Base-by-base conservation (phyloP, 2,888 invertebrate species). In the Pseudococcus viburni region DNA sequence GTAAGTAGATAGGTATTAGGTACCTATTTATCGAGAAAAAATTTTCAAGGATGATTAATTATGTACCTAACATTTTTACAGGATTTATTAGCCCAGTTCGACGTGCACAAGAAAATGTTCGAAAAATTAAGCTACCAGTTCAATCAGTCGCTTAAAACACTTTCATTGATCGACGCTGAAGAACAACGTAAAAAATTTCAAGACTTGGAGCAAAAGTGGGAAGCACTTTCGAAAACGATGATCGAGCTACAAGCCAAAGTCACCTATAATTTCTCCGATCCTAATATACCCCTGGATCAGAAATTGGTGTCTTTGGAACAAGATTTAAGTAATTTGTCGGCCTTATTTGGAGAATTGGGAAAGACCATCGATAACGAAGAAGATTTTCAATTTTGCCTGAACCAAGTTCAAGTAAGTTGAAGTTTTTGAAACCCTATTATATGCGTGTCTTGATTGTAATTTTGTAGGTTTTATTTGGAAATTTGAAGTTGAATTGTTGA, bases 61-160 rank as follows among this genome's bases (percentile, higher is more conserved):
- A 42, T 46, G 22, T 42, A 3, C 26, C 3, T 33, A 19, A 4
- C 68, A 68, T 85, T 39, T 59, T 86, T 59, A 0, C 26, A 94
- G 94, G 97, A 97, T 92, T 92, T 97, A 83, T 96, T 96, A 91
- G 97, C 96, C 0, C 96, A 96, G 90, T 96, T 96, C 90, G 96
- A 96, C 92, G 94, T 96, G 39, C 94, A 96, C 91, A 96, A 96
- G 90, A 95, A 94, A 90, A 93, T 96, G 85, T 94, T 95, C 87
- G 94, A 94, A 89, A 96, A 96, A 90, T 94, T 95, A 0, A 94
- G 94, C 22, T 93, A 94, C 77, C 94, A 94, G 89, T 94, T 97
- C 90, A 96, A 96, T 91, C 95, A 95, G 90, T 95, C 96, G 0
- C 91, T 97, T 89, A 94, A 95, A 91, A 95, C 96, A 8, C 93